Evolutionary conservation across 2,797 vertebrate species (phyloP), one percentile per base, ranked within the genome.

Genomic region (Tenualosa ilisha): DNA sequence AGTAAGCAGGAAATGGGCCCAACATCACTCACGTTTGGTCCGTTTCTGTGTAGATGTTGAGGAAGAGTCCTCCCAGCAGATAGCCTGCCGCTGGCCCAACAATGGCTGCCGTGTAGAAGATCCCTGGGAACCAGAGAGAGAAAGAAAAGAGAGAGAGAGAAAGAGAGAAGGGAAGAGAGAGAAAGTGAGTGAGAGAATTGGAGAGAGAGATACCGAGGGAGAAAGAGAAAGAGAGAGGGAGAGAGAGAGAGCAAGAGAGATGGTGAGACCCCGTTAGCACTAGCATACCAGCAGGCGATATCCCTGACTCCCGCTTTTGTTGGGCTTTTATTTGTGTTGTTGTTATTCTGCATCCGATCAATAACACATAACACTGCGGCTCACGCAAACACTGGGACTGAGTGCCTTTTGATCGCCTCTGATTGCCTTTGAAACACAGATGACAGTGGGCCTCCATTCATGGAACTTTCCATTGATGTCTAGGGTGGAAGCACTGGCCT

Each of bases 81-180:
- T 99, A 99, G 87, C 98, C 98, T 0, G 96, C 97, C 0, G 98
- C 98, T 0, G 98, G 98, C 51, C 98, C 98, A 72, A 99, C 92
- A 91, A 98, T 97, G 91, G 97, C 98, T 11, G 98, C 97, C 0
- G 98, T 98, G 93, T 99, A 99, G 92, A 99, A 99, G 92, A 97
- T 94, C 83, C 96, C 98, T 99, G 91, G 54, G 75, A 87, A 88
- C 11, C 68, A 43, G 68, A 40, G 68, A 43, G 15, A 75, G 68
- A 37, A 15, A 31, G 68, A 40, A 13, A 75, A 20, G 15, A 6
- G 3, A 40, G 65, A 17, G 31, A 6, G 37, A 1, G 31, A 20
- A 2, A 37, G 26, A 37, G 26, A 68, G 63, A 37, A 11, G 15
- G 3, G 13, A 26, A 68, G 26, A 68, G 63, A 13, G 11, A 37